These are phyloP conservation scores for Anguilla rostrata DNA, from an alignment of 2,113 vertebrate genomes.

Conservation along the genomic window DNA sequence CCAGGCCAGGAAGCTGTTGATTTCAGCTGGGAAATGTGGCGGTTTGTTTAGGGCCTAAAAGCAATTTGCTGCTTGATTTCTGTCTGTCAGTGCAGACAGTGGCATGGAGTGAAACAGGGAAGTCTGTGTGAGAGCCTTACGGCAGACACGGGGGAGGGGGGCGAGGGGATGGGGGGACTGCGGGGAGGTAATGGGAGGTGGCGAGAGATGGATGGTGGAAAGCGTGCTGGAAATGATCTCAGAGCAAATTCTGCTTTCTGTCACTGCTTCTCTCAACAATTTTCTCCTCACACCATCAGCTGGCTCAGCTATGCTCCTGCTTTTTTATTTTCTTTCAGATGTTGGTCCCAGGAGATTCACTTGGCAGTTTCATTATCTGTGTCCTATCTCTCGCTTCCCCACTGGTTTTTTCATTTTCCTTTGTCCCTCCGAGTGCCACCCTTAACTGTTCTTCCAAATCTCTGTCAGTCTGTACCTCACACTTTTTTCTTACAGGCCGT, in stretches of 20 bases:
- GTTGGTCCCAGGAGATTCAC: background rate
- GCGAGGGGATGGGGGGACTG: background rate
- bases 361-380: background rate
- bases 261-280: slow-evolving; percentile 32
- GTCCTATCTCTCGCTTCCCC: background rate
- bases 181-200: background rate
- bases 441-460: slow-evolving; percentile 25
- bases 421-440: background rate
- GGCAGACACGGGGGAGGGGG: background rate
- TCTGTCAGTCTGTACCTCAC: background rate
- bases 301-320: slow-evolving; percentile 6
- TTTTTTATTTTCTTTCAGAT: slow-evolving; percentile 23
- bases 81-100: background rate
- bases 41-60: background rate
- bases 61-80: background rate
- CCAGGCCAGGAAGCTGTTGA: background rate
- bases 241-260: slow-evolving; percentile 34
- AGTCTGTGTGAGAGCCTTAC: background rate
- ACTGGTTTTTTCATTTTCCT: background rate
- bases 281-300: slow-evolving; percentile 17
- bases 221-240: slow-evolving; percentile 39
- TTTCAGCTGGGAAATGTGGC: background rate
- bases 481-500: background rate
- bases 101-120: slow-evolving; percentile 11
- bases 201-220: slow-evolving; percentile 23